Base-by-base conservation (phyloP, 2,113 vertebrate species). In the Mus pahari region DNA sequence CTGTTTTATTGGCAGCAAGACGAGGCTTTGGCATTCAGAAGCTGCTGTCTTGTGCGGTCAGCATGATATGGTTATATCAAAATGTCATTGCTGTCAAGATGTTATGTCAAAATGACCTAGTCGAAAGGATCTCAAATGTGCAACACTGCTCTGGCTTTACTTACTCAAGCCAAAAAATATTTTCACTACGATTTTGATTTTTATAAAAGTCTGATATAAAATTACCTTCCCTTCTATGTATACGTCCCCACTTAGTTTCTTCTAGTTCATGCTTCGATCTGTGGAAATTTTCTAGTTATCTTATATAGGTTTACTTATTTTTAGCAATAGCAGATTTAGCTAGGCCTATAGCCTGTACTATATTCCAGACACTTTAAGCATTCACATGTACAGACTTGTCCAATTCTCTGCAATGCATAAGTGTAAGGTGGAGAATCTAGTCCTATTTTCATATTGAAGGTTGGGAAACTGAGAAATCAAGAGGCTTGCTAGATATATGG, bases 41-140 rank as follows among this genome's bases (percentile, higher is more conserved):
- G 64, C 64, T 89, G 28, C 77, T 55, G 66, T 48, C 96, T 94
- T 86, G 14, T 82, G 36, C 36, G 24, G 22, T 86, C 86, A 81
- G 81, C 55, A 87, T 83, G 71, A 91, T 78, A 95, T 28, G 50
- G 94, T 88, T 50, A 64, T 93, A 77, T 77, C 91, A 89, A 94
- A 95, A 92, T 74, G 77, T 36, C 89, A 39, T 5, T 90, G 86
- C 50, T 96, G 91, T 96, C 84, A 94, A 66, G 90, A 81, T 68
- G 58, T 90, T 88, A 58, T 94, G 94, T 96, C 81, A 95, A 75
- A 95, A 66, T 53, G 95, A 94, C 95, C 92, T 62, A 86, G 45
- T 92, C 50, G 81, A 22, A 88, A 50, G 68, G 75, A 92, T 86
- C 89, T 79, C 53, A 71, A 60, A 19, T 12, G 78, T 60, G 66